phyloP scores from a whole-genome alignment of 1,140 invertebrate species.

The Eriocheir sinensis region DNA sequence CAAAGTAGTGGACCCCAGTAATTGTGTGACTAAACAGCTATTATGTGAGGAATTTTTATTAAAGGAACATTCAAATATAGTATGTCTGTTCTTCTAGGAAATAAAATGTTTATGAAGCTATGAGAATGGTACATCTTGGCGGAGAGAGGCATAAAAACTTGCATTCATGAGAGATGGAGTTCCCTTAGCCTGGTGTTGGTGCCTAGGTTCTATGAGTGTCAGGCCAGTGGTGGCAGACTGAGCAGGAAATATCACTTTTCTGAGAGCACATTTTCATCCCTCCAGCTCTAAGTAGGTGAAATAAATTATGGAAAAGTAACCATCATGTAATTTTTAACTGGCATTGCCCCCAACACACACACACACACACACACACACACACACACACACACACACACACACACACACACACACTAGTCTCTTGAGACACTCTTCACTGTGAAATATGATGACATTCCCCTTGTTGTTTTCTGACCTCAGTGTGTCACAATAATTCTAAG shows the following conservation, averaged over 20 bases:
- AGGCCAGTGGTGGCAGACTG: no score
- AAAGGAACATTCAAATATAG: neutral
- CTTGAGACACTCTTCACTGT: slow-evolving; percentile 29
- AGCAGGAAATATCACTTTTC: no score
- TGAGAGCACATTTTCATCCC: no score
- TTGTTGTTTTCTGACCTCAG: slow-evolving; percentile 29
- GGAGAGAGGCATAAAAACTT: neutral
- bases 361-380: neutral
- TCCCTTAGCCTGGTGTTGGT: no score
- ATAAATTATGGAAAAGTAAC: neutral
- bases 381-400: slow-evolving; percentile 9
- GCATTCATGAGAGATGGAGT: neutral
- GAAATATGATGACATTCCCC: neutral
- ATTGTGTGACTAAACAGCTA: neutral
- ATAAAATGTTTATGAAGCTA: neutral
- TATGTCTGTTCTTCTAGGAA: neutral
- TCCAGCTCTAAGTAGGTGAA: neutral
- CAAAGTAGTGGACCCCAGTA: neutral
- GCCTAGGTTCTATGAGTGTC: no score
- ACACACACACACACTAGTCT: slow-evolving; percentile 12
- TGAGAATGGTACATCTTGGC: neutral
- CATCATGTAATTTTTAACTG: neutral
- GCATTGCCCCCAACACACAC: neutral
- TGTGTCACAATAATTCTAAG: slow-evolving; percentile 74
- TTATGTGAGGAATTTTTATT: neutral